Evolutionary conservation across 2,113 vertebrate genomes (phyloP).

Genomic region (Callocephalon fimbriatum): DNA sequence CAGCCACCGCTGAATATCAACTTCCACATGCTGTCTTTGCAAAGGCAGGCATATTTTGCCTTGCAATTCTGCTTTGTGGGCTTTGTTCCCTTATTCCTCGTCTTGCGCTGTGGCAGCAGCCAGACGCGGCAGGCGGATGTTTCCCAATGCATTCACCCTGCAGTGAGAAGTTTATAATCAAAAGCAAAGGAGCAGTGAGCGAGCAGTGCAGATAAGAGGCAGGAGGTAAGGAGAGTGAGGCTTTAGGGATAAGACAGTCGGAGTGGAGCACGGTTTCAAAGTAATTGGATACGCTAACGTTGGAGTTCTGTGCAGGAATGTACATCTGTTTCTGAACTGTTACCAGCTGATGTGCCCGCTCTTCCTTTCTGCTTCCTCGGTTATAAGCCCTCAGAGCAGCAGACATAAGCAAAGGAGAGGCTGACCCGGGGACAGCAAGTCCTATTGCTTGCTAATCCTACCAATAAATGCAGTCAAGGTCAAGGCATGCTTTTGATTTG

Average conservation of each 20-base stretch:
- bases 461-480: neutral
- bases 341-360: constrained; percentile 61
- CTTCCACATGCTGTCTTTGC: neutral
- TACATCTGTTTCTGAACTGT: constrained; percentile 69
- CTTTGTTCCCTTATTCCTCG: neutral
- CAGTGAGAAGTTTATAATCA: constrained; percentile 1
- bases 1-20: neutral
- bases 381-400: neutral
- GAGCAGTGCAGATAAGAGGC: neutral
- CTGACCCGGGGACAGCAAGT: neutral
- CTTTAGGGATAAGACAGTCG: neutral
- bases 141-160: neutral
- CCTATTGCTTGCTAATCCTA: neutral
- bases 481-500: neutral
- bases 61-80: neutral
- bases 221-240: neutral
- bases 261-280: neutral
- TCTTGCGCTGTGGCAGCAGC: accelerated
- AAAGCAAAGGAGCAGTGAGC: neutral
- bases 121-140: neutral
- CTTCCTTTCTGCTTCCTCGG: neutral
- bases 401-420: neutral
- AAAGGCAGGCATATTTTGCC: accelerated
- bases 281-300: constrained; percentile 5
- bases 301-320: constrained; percentile 21